Conservation (phyloP, 2,113 vertebrate genomes). For the Puffinus mauretanicus region DNA sequence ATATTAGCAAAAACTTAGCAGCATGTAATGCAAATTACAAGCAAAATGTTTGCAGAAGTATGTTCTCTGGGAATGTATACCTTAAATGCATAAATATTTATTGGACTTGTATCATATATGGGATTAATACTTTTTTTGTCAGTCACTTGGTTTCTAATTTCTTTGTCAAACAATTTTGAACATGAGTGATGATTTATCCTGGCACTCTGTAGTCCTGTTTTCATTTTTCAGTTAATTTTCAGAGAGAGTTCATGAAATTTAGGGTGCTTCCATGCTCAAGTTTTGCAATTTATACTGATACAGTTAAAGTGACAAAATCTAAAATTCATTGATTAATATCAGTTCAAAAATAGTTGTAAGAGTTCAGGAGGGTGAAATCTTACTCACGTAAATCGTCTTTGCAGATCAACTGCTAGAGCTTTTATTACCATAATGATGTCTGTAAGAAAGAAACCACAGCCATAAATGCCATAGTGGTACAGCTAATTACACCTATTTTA, state of each 20-base stretch:
- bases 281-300: background rate
- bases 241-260: background rate
- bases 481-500: slow-evolving; percentile 4
- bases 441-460: background rate
- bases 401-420: background rate
- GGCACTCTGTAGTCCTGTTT: background rate
- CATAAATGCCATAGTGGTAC: background rate
- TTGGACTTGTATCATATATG: background rate
- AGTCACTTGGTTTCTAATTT: background rate
- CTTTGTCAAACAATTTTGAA: background rate
- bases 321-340: background rate
- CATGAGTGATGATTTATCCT: background rate
- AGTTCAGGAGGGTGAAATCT: background rate
- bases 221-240: background rate
- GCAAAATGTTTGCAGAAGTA: background rate
- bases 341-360: background rate
- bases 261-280: background rate
- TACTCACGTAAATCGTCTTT: background rate
- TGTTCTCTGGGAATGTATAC: background rate
- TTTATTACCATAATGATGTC: background rate
- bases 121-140: background rate
- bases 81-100: background rate
- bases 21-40: background rate
- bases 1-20: background rate
- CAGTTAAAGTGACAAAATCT: background rate